Evolutionary conservation across 2,888 invertebrate genomes (phyloP).

Genomic region (Sarcophaga subvicina): DNA sequence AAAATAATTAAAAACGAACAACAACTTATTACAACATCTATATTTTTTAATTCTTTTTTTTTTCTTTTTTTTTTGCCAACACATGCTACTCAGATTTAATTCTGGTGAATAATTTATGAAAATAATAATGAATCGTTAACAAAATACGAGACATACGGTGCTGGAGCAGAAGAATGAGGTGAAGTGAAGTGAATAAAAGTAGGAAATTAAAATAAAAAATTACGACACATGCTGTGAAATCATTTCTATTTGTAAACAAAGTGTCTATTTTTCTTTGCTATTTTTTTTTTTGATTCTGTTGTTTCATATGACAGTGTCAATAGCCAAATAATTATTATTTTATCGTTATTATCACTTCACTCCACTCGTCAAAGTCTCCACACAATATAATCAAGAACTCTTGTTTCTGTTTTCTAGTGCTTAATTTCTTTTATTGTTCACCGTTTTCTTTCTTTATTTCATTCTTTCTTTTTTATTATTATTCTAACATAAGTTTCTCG

Average conservation of each 20-base stretch:
- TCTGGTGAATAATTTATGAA: neutral
- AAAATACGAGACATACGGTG: slow-evolving; percentile 4
- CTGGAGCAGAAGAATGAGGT: neutral
- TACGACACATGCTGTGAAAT: slow-evolving; percentile 55
- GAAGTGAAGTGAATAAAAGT: neutral
- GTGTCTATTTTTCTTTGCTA: too few species aligned
- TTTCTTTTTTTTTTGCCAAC: slow-evolving; percentile 2
- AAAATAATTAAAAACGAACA: too few species aligned
- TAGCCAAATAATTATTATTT: slow-evolving; percentile 62
- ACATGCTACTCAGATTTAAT: slow-evolving; percentile 2
- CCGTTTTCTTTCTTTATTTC: too few species aligned
- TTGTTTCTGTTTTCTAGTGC: slow-evolving; percentile 2
- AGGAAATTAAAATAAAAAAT: slow-evolving; percentile 29
- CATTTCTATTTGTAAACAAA: slow-evolving; percentile 60
- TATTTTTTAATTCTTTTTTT: neutral
- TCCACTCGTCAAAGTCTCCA: too few species aligned
- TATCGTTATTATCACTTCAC: slow-evolving; percentile 11
- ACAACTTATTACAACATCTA: too few species aligned
- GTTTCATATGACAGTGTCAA: slow-evolving; percentile 56
- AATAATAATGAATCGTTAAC: slow-evolving; percentile 35
- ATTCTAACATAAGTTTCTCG: too few species aligned
- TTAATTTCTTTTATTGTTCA: too few species aligned
- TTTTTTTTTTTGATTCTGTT: neutral
- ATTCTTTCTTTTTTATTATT: too few species aligned
- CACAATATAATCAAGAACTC: slow-evolving; percentile 12